A percentile compares a stretch with the other conserved stretches of the same genome.
Evolutionary conservation across 2,113 vertebrate species (phyloP).

Genomic region (Hassar affinis): DNA sequence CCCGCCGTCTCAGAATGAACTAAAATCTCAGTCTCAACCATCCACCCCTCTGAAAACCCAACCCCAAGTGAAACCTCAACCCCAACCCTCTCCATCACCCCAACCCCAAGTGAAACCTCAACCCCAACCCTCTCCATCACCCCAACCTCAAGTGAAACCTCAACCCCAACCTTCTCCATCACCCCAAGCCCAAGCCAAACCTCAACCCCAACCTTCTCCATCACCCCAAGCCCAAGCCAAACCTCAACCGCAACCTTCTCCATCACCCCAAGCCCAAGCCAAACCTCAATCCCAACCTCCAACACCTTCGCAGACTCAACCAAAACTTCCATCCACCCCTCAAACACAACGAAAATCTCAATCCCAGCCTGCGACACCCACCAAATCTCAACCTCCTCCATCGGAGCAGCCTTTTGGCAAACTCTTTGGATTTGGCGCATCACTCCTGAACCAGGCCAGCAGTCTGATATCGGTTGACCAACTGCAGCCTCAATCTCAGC

Average conservation of each 20-base stretch:
- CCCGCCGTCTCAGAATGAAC: conserved; percentile 53
- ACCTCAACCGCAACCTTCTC: conserved; percentile 35
- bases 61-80: conserved; percentile 78
- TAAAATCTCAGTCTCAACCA: conserved; percentile 56
- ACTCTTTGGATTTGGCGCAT: conserved; percentile 93
- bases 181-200: conserved; percentile 68
- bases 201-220: conserved; percentile 67
- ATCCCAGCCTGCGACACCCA: conserved; percentile 22
- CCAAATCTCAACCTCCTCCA: conserved; percentile 64
- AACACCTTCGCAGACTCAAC: conserved; percentile 16
- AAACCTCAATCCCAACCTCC: conserved; percentile 66
- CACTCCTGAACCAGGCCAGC: conserved; percentile 94
- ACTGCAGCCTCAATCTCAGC: conserved; percentile 71
- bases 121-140: conserved; percentile 74
- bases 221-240: conserved; percentile 63
- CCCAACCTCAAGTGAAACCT: conserved; percentile 76
- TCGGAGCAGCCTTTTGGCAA: conserved; percentile 91
- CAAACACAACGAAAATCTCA: conserved; percentile 74
- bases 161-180: conserved; percentile 55
- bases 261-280: conserved; percentile 82
- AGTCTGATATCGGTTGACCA: conserved; percentile 91
- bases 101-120: conserved; percentile 79
- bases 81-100: conserved; percentile 79
- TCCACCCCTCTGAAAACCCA: conserved; percentile 55
- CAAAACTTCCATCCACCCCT: conserved; percentile 73